Evolutionary conservation across 2,113 vertebrate genomes (phyloP).

Genomic region (Rhea americana): DNA sequence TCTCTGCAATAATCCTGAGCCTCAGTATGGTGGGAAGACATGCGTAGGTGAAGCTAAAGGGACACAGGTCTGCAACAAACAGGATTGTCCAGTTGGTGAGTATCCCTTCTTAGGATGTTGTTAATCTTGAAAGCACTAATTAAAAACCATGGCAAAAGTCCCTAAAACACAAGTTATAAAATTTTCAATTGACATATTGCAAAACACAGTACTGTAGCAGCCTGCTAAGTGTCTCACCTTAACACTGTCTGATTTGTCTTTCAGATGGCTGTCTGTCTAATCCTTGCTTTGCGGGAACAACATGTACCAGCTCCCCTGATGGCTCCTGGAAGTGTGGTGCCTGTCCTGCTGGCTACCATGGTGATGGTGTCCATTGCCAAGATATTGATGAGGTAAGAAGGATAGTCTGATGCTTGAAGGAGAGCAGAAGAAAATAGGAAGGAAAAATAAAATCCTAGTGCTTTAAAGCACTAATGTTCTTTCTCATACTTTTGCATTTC

Average conservation of each 20-base stretch:
- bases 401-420: not conserved
- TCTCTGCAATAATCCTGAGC: conserved; percentile 90
- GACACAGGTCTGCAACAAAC: conserved; percentile 88
- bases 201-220: not conserved
- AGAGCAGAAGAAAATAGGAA: not conserved
- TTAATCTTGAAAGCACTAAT: not conserved
- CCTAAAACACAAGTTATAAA: not conserved
- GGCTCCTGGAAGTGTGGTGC: conserved; percentile 93
- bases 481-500: not conserved
- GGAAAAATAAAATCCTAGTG: not conserved
- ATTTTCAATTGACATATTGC: not conserved
- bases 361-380: conserved; percentile 89
- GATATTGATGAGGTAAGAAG: conserved; percentile 92
- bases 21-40: conserved; percentile 90
- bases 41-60: conserved; percentile 84
- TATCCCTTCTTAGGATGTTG: not conserved
- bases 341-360: conserved; percentile 90
- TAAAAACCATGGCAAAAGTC: not conserved
- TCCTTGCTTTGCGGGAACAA: conserved; percentile 90
- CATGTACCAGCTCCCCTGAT: conserved; percentile 90
- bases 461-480: not conserved
- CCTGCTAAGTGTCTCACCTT: not conserved
- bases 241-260: not conserved
- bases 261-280: conserved; percentile 96
- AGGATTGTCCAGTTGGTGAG: conserved; percentile 84